Evolutionary conservation across 2,888 invertebrate genomes (phyloP).

Genomic region (Horisme vitalbata): DNA sequence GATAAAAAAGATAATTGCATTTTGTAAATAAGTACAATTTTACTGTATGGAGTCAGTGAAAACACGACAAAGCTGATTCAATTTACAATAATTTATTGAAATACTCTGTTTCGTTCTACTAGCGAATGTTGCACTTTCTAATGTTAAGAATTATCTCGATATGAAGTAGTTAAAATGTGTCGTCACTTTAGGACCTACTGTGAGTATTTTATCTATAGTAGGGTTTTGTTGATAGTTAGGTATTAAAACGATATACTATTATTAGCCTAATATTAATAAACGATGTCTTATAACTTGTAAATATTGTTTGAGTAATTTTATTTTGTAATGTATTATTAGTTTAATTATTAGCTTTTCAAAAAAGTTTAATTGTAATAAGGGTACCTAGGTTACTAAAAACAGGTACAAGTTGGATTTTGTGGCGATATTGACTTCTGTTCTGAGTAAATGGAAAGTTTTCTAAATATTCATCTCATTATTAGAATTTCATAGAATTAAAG

Average conservation of each 20-base stretch:
- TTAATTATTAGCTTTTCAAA: conserved; percentile 72
- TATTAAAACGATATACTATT: conserved; percentile 65
- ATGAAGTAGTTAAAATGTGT: conserved; percentile 73
- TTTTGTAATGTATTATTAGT: conserved; percentile 79
- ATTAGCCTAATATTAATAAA: conserved; percentile 67
- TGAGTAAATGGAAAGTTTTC: conserved; percentile 33
- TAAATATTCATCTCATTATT: conserved; percentile 41
- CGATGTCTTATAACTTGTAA: conserved; percentile 71
- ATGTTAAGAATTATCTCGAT: conserved; percentile 71
- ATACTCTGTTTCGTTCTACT: conserved; percentile 75
- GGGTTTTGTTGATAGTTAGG: conserved; percentile 76
- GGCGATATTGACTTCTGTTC: conserved; percentile 60
- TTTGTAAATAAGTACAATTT: conserved; percentile 79
- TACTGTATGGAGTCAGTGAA: conserved; percentile 53
- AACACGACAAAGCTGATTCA: conserved; percentile 63
- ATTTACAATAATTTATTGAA: conserved; percentile 71
- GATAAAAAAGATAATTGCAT: conserved; percentile 72
- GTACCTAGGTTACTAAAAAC: conserved; percentile 34
- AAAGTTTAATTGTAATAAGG: conserved; percentile 58
- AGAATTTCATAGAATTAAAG: conserved; percentile 51
- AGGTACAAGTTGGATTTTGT: conserved; percentile 75
- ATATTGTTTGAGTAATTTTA: conserved; percentile 79
- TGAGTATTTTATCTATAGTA: conserved; percentile 68
- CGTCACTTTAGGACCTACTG: conserved; percentile 75
- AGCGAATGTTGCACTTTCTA: conserved; percentile 80